Evolutionary conservation across 2,888 invertebrate species (phyloP).

Genomic region (Rhingia rostrata): DNA sequence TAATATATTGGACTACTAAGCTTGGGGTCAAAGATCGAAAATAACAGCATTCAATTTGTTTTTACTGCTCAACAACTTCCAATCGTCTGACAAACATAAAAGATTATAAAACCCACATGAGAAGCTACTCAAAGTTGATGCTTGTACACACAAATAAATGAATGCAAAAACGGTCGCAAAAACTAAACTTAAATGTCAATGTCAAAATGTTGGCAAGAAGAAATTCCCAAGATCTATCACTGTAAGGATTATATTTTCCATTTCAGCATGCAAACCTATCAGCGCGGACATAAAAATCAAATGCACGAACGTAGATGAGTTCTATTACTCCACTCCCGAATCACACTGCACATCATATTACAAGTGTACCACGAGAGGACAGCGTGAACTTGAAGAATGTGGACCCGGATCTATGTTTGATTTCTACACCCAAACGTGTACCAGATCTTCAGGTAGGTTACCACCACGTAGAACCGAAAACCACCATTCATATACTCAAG

Average conservation of each 20-base stretch:
- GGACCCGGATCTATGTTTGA: constrained; percentile 85
- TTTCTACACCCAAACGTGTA: constrained; percentile 84
- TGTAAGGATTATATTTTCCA: not conserved
- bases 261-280: constrained; percentile 47
- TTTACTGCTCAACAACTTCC: no score
- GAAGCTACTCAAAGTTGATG: no score
- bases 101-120: no score
- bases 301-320: constrained; percentile 77
- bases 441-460: constrained; percentile 82
- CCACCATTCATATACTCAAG: not conserved
- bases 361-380: constrained; percentile 82
- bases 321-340: constrained; percentile 84
- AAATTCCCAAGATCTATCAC: not conserved
- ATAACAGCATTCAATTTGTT: no score
- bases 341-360: constrained; percentile 85
- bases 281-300: constrained; percentile 75
- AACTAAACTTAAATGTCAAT: not conserved
- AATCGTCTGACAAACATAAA: no score
- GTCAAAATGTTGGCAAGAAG: not conserved
- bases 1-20: no score
- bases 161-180: no score
- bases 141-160: no score
- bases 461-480: not conserved
- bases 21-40: no score
- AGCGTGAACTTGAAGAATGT: constrained; percentile 83